These are phyloP conservation scores for Hypomecis atomaria DNA, from an alignment of 2,888 invertebrate species.

Conservation along the genomic window DNA sequence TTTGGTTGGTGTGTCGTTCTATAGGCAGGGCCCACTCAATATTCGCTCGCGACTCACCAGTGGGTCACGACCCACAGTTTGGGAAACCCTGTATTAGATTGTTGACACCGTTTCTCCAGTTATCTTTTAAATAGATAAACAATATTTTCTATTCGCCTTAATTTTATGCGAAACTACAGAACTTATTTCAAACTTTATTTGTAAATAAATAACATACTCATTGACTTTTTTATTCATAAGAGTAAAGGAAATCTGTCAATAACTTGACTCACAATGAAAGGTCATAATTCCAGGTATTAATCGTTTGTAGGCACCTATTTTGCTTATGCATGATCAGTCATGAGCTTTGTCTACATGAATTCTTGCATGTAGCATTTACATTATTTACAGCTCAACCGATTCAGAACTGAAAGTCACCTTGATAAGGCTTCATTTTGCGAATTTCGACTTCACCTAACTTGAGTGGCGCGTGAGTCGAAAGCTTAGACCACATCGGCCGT, in stretches of 20 bases:
- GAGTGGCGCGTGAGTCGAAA: conserved; percentile 61
- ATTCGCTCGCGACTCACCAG: no score
- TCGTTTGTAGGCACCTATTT: conserved; percentile 8
- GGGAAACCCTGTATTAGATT: no score
- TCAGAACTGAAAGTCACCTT: conserved; percentile 7
- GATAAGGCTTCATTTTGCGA: conserved; percentile 26
- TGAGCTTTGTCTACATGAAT: conserved; percentile 36
- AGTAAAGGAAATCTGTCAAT: not conserved
- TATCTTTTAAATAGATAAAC: no score
- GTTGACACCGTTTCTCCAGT: no score
- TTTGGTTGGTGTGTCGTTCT: no score
- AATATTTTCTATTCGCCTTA: no score
- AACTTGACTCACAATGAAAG: conserved; percentile 5
- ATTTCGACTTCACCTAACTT: conserved; percentile 31
- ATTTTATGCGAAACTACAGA: no score
- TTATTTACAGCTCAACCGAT: not conserved
- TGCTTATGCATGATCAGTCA: conserved; percentile 28
- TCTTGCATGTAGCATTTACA: conserved; percentile 34
- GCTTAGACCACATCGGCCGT: conserved; percentile 60
- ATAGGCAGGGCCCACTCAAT: no score
- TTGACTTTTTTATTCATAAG: no score
- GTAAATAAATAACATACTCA: no score
- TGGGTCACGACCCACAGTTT: no score
- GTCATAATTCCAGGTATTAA: conserved; percentile 3
- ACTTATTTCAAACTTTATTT: no score